These are phyloP conservation scores for Papilio glaucus DNA, from an alignment of 1,140 invertebrate genomes.

Conservation along the genomic window DNA sequence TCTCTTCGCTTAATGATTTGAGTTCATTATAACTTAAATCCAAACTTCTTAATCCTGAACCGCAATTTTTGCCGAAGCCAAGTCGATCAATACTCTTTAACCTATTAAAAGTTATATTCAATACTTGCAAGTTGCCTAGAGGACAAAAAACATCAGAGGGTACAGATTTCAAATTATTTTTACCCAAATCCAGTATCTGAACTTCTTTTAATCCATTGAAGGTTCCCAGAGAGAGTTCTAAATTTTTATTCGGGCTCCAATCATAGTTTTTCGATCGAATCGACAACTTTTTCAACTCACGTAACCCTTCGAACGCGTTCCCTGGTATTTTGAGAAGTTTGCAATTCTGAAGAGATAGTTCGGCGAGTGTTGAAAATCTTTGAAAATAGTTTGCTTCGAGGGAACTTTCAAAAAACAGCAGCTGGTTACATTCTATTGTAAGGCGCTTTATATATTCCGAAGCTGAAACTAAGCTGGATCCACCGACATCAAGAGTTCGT, in stretches of 20 bases:
- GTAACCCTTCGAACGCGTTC: constrained; percentile 90
- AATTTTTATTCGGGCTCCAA: constrained; percentile 88
- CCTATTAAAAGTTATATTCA: constrained; percentile 93
- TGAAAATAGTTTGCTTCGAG: constrained; percentile 90
- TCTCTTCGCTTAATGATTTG: constrained; percentile 87
- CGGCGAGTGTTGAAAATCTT: constrained; percentile 88
- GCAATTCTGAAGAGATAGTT: constrained; percentile 89
- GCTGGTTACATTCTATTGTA: constrained; percentile 90
- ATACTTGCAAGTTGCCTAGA: constrained; percentile 89
- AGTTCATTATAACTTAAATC: constrained; percentile 92
- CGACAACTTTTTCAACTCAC: constrained; percentile 89
- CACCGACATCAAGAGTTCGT: constrained; percentile 87
- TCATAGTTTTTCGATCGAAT: constrained; percentile 90
- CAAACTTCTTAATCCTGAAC: constrained; percentile 86
- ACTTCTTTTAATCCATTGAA: constrained; percentile 90
- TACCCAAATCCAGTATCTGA: constrained; percentile 89
- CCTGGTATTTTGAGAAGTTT: constrained; percentile 91
- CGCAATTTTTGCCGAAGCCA: constrained; percentile 86
- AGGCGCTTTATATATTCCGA: constrained; percentile 88
- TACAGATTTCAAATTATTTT: constrained; percentile 91
- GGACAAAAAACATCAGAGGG: constrained; percentile 90
- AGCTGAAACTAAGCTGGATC: constrained; percentile 85
- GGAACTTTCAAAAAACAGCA: constrained; percentile 91
- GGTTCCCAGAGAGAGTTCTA: constrained; percentile 88
- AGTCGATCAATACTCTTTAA: constrained; percentile 89